phyloP scores from a whole-genome alignment of 2,797 vertebrate genomes.

The Notamacropus eugenii region DNA sequence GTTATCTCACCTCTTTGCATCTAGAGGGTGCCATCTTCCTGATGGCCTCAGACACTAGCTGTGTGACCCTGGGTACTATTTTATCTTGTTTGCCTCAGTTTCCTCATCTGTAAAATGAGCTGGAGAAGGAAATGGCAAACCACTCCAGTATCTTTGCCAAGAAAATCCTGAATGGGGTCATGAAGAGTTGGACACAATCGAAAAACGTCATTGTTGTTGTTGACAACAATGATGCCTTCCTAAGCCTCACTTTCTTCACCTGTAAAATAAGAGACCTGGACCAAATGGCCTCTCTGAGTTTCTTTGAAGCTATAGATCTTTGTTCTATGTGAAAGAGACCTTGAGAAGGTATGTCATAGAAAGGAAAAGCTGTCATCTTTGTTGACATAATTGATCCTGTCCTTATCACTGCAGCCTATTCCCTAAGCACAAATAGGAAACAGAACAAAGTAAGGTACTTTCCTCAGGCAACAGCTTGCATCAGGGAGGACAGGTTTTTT shows the following conservation, averaged over 20 bases:
- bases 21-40: too few relatives aligned
- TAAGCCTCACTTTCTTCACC: not conserved
- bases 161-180: not conserved
- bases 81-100: not conserved
- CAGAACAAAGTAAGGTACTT: constrained; percentile 27
- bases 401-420: not conserved
- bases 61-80: not conserved
- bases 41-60: not conserved
- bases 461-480: constrained; percentile 16
- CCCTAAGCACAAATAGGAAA: not conserved
- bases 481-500: not conserved
- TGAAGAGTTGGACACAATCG: not conserved
- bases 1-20: not conserved
- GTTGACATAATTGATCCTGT: constrained; percentile 12
- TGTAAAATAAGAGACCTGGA: not conserved
- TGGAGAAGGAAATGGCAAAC: not conserved
- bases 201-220: not conserved
- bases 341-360: constrained; percentile 31
- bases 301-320: not conserved
- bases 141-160: not conserved
- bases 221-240: not conserved
- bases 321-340: not conserved
- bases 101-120: not conserved
- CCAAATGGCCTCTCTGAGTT: not conserved
- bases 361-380: not conserved